Evolutionary conservation across 2,113 vertebrate species (phyloP), one percentile per base, ranked within the genome.

Genomic region (Etheostoma spectabile): DNA sequence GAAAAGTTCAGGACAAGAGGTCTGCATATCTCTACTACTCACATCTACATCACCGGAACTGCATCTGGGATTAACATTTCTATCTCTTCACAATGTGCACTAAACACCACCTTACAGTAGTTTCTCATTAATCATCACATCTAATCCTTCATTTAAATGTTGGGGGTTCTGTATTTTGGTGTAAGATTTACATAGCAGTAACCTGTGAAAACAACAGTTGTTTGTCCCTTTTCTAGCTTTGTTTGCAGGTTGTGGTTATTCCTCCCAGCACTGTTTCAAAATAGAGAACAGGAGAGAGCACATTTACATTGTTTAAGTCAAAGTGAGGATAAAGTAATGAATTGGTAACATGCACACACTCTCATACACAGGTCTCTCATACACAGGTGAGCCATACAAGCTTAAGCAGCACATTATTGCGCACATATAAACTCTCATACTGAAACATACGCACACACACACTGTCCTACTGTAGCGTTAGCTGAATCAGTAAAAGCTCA

Each of bases 401-500:
- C 46, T 19, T 42, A 16, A 56, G 33, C 6, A 6, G 4, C 62
- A 16, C 19, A 56, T 48, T 73, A 21, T 74, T 30, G 42, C 6
- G 6, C 14, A 30, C 42, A 63, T 30, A 49, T 12, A 45, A n/a
- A 19, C 71, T n/a, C 6, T 22, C 19, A 12, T 11, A 2, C 6
- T 10, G 21, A 49, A 55, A 30, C 57, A 64, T 30, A 30, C 4
- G 4, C 30, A 4, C 24, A 49, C 55, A 65, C 57, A 27, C 64
- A 45, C 6, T 27, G 55, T 73, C 48, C 12, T 75, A 51, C 45
- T 60, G 56, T 55, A 60, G 51, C 24, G 18, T 18, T 13, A 64
- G 74, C 85, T 85, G 19, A 88, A 79, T 89, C 77, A 68, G 82
- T 85, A 67, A 86, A 88, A 76, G 49, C 62, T 49, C 14, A 52